Conservation (phyloP, 1,140 invertebrate species). For the Zaprionus tsacasi region DNA sequence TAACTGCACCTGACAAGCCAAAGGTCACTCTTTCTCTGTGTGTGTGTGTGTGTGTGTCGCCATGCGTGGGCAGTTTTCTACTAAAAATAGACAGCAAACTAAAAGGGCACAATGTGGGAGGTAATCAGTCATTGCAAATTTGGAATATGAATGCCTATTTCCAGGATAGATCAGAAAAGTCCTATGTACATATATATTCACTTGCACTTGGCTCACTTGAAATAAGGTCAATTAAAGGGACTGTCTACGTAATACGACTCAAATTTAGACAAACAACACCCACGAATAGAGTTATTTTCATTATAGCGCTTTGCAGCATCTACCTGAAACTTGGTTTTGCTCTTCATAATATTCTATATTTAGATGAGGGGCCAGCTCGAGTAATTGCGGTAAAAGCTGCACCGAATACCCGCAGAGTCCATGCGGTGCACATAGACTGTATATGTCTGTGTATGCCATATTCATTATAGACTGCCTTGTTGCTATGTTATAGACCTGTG, state of each 20-base stretch:
- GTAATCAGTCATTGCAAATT: too few species aligned
- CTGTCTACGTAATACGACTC: too few species aligned
- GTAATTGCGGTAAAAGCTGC: conserved; percentile 65
- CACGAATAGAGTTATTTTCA: conserved; percentile 28
- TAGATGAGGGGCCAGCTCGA: conserved; percentile 23
- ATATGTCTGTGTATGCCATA: conserved; percentile 1
- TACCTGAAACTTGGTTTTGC: conserved; percentile 36
- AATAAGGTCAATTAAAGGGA: not conserved
- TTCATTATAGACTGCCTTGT: conserved; percentile 1
- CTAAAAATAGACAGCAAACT: not conserved
- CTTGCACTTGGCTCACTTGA: not conserved
- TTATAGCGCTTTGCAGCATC: conserved; percentile 4
- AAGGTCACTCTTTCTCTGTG: conserved; percentile 5
- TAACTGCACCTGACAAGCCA: conserved; percentile 18
- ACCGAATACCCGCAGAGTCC: conserved; percentile 2
- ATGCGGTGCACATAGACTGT: not conserved
- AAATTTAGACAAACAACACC: not conserved
- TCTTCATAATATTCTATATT: conserved; percentile 52
- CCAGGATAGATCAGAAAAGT: too few species aligned
- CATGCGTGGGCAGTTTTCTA: conserved; percentile 14
- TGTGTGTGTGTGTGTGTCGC: too few species aligned
- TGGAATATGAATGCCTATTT: not conserved
- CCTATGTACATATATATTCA: too few species aligned
- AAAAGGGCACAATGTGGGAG: not conserved
- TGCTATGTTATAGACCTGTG: not conserved